These are phyloP conservation scores for Polypedilum pembai DNA, from an alignment of 1,140 invertebrate species.

Conservation along the genomic window DNA sequence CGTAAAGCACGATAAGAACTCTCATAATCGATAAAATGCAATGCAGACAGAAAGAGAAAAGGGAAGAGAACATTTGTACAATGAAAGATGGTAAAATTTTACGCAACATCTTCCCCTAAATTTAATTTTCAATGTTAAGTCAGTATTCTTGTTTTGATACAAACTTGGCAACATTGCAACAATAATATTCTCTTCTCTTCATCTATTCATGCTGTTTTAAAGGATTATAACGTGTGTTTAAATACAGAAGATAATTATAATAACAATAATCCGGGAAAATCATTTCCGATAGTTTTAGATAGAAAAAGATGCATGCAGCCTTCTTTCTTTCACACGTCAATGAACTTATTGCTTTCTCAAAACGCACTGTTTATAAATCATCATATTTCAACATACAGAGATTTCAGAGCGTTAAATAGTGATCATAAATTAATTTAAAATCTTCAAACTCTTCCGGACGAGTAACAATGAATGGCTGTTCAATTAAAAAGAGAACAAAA, in stretches of 20 bases:
- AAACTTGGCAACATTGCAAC: not conserved
- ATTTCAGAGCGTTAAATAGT: no score
- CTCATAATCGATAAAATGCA: conserved; percentile 1
- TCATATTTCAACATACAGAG: not conserved
- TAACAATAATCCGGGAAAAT: not conserved
- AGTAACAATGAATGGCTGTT: no score
- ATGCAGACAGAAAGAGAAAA: not conserved
- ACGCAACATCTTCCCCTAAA: not conserved
- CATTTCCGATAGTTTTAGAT: no score
- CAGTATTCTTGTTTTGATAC: not conserved
- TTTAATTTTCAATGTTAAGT: conserved; percentile 24
- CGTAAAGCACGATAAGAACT: conserved; percentile 9
- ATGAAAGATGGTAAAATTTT: not conserved
- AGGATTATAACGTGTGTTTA: not conserved
- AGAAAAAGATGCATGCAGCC: no score
- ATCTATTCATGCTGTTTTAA: not conserved
- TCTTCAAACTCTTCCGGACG: no score
- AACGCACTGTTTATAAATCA: not conserved
- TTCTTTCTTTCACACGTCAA: not conserved
- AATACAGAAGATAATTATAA: not conserved
- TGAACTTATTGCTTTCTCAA: not conserved
- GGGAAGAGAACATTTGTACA: no score
- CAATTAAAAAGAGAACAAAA: not conserved
- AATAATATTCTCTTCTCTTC: no score
- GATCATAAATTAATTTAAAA: no score